A percentile compares a stretch with the other conserved stretches of the same genome.
Conservation (phyloP, 2,797 vertebrate species). For the Scolopax bukidnonensis region DNA sequence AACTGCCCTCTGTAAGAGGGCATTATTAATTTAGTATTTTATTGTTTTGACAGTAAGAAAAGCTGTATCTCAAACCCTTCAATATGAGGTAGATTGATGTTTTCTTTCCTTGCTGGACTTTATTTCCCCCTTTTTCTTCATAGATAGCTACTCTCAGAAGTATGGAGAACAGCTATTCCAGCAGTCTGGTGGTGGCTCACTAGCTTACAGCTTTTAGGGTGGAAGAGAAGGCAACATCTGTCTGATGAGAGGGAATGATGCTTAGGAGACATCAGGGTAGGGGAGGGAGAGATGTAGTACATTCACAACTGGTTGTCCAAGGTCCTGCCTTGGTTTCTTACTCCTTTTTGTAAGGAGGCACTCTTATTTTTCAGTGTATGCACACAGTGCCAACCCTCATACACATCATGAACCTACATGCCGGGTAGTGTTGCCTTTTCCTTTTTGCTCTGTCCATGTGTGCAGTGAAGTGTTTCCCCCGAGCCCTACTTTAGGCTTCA, state of each 20-base stretch:
- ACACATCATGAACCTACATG: not conserved
- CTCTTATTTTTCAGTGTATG: not conserved
- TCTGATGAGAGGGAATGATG: not conserved
- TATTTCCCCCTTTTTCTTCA: not conserved
- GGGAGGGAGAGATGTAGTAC: not conserved
- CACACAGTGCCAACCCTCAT: not conserved
- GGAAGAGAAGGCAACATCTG: not conserved
- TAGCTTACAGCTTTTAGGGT: not conserved
- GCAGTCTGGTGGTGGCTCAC: not conserved
- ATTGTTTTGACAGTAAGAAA: not conserved
- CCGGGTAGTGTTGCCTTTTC: not conserved
- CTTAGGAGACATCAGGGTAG: not conserved
- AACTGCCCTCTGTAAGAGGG: not conserved
- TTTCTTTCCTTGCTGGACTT: not conserved
- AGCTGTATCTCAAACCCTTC: not conserved
- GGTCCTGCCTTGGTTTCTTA: not conserved
- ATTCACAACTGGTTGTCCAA: not conserved
- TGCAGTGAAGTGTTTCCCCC: not conserved
- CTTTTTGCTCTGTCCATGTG: fast-evolving
- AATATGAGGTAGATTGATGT: not conserved
- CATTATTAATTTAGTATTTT: not conserved
- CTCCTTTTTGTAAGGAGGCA: not conserved
- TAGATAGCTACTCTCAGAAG: not conserved
- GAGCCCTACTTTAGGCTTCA: not conserved
- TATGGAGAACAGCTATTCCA: not conserved